Evolutionary conservation across 2,113 vertebrate species (phyloP), one percentile per base, ranked within the genome.

Genomic region (Cathartes aura): DNA sequence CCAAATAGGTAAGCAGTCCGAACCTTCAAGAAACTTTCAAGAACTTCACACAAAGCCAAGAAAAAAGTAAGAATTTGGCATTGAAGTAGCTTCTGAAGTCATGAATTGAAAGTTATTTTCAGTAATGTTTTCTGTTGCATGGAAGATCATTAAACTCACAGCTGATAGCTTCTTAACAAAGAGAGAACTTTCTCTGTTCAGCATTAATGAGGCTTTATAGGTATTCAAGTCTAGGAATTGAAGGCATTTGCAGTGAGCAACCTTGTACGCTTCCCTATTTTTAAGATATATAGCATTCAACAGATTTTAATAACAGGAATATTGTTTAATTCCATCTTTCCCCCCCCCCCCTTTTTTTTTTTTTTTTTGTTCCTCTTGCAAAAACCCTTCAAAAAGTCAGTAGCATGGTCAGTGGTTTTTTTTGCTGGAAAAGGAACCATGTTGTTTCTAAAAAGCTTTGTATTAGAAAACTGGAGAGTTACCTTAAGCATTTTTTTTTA

Each of bases 321-420:
- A n/a, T 26, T 71, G 12, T 9, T 68, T 22, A 9, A 62, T 36
- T 36, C 13, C 19, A 59, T 7, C 29, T 70, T n/a, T 23, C 9
- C 13, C 3, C 3, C 3, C 7, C 2, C 5, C 1, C 18, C 1
- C 2, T 30, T 23, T 15, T 10, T 21, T 18, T n/a, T 42, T 42
- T 53, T 36, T 40, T 40, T n/a, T 62, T 12, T 12, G 1, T 81
- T 90, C 22, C 8, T 94, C 6, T 67, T 90, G 52, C 22, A 91
- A 92, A 86, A 91, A 27, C 62, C 2, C 11, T 48, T 83, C 15
- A 22, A 70, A 88, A 93, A 24, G 11, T 53, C n/a, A 66, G 16
- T 36, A 56, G 40, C 12, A 30, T 11, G 8, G 32, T 87, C 26
- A 14, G 17, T 75, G 27, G 15, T 47, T 50, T 60, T 66, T 60